A percentile compares a stretch with the other conserved stretches of the same genome.
Evolutionary conservation across 2,888 invertebrate species (phyloP).

Genomic region (Melieria picta): DNA sequence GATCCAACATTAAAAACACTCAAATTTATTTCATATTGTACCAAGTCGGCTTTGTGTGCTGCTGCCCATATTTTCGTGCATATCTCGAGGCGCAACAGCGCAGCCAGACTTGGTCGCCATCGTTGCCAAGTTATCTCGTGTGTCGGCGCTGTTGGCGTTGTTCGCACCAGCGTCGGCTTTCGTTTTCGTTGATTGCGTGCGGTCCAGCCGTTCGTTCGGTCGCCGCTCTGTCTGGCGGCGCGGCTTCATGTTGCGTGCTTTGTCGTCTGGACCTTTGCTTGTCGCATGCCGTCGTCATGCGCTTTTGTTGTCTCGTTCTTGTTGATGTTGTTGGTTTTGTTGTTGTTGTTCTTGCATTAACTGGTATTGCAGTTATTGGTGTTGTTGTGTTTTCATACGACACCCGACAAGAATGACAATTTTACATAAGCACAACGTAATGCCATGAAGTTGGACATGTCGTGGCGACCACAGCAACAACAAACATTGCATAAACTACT

Average conservation of each 20-base stretch:
- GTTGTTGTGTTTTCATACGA: neutral
- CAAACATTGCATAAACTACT: too few species aligned
- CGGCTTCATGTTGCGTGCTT: neutral
- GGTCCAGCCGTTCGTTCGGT: too few species aligned
- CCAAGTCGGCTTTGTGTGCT: neutral
- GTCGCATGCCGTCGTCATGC: neutral
- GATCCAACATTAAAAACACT: constrained; percentile 53
- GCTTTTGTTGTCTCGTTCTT: constrained; percentile 16
- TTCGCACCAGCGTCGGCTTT: neutral
- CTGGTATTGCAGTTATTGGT: neutral
- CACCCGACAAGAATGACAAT: constrained; percentile 32
- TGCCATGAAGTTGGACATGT: too few species aligned
- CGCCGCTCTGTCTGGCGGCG: too few species aligned
- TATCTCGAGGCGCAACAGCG: neutral
- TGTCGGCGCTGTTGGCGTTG: neutral
- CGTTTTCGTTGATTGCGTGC: neutral
- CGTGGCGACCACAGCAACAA: too few species aligned
- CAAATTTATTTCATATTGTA: constrained; percentile 26
- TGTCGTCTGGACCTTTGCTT: neutral
- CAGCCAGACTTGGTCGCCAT: neutral
- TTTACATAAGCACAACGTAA: neutral
- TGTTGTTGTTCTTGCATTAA: constrained; percentile 4
- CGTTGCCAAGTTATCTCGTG: neutral
- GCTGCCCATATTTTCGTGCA: neutral
- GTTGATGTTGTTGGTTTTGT: constrained; percentile 10